Conservation (phyloP, 2,797 vertebrate species). For the Chaunax sp. region DNA sequence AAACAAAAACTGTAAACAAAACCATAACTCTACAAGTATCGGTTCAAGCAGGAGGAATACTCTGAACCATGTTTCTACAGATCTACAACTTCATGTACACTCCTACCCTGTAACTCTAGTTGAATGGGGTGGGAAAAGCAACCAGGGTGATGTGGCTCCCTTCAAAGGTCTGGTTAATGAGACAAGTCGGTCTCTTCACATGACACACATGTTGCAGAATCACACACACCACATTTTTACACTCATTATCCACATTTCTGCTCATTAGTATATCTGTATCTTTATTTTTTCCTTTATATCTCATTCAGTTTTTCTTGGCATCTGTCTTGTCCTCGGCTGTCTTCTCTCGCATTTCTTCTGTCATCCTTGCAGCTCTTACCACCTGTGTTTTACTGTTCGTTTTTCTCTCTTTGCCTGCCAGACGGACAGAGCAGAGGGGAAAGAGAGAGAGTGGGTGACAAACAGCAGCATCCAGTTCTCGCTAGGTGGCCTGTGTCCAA, state of each 20-base stretch:
- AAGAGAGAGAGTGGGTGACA: conserved; percentile 9
- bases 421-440: conserved; percentile 59
- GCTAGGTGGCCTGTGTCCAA: conserved; percentile 69
- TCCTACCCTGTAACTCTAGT: conserved; percentile 7
- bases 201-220: conserved; percentile 52
- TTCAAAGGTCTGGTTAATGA: conserved; percentile 60
- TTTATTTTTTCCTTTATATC: background rate
- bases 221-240: conserved; percentile 7
- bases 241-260: conserved; percentile 20
- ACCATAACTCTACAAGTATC: background rate
- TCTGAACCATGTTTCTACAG: background rate
- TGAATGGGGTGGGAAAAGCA: conserved; percentile 7
- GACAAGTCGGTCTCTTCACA: conserved; percentile 39
- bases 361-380: conserved; percentile 16
- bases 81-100: conserved; percentile 14
- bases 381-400: conserved; percentile 43
- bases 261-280: conserved; percentile 12
- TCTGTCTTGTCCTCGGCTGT: background rate
- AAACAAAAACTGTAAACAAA: background rate
- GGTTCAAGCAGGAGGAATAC: background rate
- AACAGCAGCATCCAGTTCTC: conserved; percentile 54
- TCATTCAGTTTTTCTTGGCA: background rate
- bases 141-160: conserved; percentile 16
- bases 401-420: conserved; percentile 51
- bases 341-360: conserved; percentile 16